Conservation (phyloP, 2,797 vertebrate genomes). For the Aplochiton taeniatus region DNA sequence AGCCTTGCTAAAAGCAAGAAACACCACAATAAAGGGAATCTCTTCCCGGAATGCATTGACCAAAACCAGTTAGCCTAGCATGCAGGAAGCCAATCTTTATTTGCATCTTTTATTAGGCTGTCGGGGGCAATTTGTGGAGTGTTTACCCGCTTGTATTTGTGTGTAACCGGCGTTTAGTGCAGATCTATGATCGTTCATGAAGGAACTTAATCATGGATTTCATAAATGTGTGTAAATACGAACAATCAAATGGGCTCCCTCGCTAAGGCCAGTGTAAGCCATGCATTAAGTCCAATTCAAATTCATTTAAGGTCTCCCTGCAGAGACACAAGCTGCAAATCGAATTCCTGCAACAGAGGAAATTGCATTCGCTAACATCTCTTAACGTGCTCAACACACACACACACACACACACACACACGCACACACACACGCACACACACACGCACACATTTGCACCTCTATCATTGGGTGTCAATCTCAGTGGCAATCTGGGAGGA, state of each 20-base stretch:
- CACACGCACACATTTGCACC: conserved; percentile 19
- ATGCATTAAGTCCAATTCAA: conserved; percentile 11
- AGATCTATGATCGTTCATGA: conserved; percentile 20
- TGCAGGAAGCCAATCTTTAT: conserved; percentile 2
- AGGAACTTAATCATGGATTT: conserved; percentile 21
- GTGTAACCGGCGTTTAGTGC: conserved; percentile 25
- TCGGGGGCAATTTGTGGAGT: conserved; percentile 15
- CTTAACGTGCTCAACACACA: conserved; percentile 14
- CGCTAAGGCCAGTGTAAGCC: conserved; percentile 1
- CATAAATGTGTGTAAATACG: conserved; percentile 9
- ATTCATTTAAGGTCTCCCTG: conserved; percentile 15
- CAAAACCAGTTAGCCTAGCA: not conserved
- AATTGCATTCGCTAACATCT: conserved; percentile 18
- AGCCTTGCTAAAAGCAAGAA: not conserved
- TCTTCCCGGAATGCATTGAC: not conserved
- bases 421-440: conserved; percentile 22
- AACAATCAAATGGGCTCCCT: conserved; percentile 5
- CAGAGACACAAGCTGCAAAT: conserved; percentile 12
- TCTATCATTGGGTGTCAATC: conserved; percentile 19
- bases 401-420: conserved; percentile 24
- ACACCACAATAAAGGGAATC: too few relatives aligned
- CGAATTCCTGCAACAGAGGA: conserved; percentile 13
- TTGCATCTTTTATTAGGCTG: conserved; percentile 9
- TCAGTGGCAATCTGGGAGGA: conserved; percentile 23
- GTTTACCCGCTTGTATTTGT: conserved; percentile 24